Conservation (phyloP, 2,888 invertebrate species). For the Lutraria lutraria region DNA sequence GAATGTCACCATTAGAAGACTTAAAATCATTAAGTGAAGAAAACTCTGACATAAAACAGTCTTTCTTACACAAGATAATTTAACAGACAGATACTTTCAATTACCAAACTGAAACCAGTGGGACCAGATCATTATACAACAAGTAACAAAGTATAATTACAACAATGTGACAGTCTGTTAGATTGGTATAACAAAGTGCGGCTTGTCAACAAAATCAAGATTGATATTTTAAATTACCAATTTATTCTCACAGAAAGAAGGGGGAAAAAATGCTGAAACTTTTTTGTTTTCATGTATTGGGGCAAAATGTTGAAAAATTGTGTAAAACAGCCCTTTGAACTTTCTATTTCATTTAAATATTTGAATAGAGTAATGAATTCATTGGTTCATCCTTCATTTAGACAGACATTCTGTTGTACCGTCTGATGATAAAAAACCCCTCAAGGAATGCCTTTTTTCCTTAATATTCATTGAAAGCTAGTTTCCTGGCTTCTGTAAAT, state of each 20-base stretch:
- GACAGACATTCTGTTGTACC: neutral
- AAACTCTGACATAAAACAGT: neutral
- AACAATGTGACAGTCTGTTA: neutral
- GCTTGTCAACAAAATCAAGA: slow-evolving; percentile 15
- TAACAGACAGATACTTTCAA: slow-evolving; percentile 30
- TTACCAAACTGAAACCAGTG: neutral
- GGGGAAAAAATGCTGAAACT: neutral
- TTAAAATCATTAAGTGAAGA: neutral
- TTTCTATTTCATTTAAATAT: slow-evolving; percentile 15
- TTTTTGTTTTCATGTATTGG: neutral
- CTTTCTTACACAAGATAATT: neutral
- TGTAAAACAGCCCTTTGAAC: neutral
- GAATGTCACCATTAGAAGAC: neutral
- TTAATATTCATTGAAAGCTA: slow-evolving; percentile 11
- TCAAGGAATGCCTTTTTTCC: slow-evolving; percentile 17
- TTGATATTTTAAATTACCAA: slow-evolving; percentile 18
- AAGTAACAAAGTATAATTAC: slow-evolving; percentile 29
- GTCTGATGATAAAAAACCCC: slow-evolving; percentile 8
- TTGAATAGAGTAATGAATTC: slow-evolving; percentile 6
- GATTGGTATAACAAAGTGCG: neutral
- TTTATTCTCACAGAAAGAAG: neutral
- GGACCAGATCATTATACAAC: slow-evolving; percentile 1
- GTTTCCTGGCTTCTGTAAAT: slow-evolving; percentile 12
- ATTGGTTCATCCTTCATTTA: neutral
- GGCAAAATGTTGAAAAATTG: neutral